Evolutionary conservation across 2,113 vertebrate species (phyloP).

Genomic region (Cygnus atratus): DNA sequence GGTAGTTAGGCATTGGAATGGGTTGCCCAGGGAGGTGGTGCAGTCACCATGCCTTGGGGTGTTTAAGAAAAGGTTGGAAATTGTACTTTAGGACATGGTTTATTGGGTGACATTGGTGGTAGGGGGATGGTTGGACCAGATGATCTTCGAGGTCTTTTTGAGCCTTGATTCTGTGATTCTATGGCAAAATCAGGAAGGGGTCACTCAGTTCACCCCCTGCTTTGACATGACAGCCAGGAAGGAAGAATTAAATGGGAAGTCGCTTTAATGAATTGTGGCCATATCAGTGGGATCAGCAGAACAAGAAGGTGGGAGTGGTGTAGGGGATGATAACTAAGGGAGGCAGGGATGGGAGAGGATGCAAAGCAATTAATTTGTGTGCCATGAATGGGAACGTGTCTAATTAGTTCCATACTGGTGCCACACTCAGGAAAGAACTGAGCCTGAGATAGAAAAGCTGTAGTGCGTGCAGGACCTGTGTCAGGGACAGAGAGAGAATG

Average conservation of each 20-base stretch:
- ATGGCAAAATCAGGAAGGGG: neutral
- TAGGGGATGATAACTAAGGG: neutral
- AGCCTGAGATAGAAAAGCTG: neutral
- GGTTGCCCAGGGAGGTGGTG: too few relatives aligned
- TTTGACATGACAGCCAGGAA: neutral
- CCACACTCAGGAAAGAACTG: neutral
- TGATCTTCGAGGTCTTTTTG: too few relatives aligned
- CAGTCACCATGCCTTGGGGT: too few relatives aligned
- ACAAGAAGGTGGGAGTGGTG: neutral
- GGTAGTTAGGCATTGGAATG: too few relatives aligned
- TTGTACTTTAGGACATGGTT: too few relatives aligned
- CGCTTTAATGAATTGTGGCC: neutral
- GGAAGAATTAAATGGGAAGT: neutral
- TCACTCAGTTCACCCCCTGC: neutral
- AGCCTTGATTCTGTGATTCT: too few relatives aligned
- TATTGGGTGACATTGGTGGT: too few relatives aligned
- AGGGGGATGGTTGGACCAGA: too few relatives aligned
- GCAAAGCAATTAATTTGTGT: neutral
- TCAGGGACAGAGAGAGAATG: neutral
- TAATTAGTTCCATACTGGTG: neutral
- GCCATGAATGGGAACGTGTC: neutral
- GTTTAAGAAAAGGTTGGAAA: too few relatives aligned
- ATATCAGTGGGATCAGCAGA: neutral
- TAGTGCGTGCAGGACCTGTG: neutral
- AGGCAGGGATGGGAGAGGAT: neutral